Base-by-base conservation (phyloP, 2,797 vertebrate genomes). In the Acanthurus tractus region DNA sequence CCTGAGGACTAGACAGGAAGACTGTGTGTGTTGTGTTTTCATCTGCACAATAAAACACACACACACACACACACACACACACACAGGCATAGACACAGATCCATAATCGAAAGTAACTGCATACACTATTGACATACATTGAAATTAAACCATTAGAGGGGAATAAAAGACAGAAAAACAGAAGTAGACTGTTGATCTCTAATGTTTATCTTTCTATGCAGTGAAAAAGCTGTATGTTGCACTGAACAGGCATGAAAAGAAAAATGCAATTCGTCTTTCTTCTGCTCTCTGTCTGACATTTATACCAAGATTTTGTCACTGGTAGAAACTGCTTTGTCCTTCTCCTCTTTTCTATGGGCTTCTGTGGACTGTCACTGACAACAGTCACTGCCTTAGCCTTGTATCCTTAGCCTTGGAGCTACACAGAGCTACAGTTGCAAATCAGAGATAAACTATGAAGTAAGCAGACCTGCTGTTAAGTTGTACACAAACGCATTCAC, bases 21-120 rank as follows among this genome's bases (percentile, higher is more conserved):
- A 63, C 8, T 10, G 1, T 66, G 49, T 25, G 57, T 75, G 66
- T 69, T 53, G 54, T 61, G 23, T 76, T 81, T 63, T 86, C 1
- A 70, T 68, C 62, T 49, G 65, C 75, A 76, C 22, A 69, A 18
- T 15, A 52, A 38, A 29, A 65, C 44, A 62, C 66, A 55, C 54
- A 50, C 58, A 65, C 44, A 62, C 66, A 55, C 54, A 50, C 57
- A 66, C 40, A 46, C 45, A 44, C 1, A 52, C 57, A 52, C 42
- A n/a, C 34, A 29, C 22, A 46, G 36, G n/a, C 40, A 40, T n/a
- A 45, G 23, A 70, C 57, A 34, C 3, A 18, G 10, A 13, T 34
- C 29, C 29, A 34, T 34, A 5, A 34, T 34, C 6, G 29, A 34
- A 34, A 34, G 29, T 7, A 34, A 34, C 29, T 34, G 29, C 29